Evolutionary conservation across 2,797 vertebrate genomes (phyloP).

Genomic region (Gouania willdenowi): DNA sequence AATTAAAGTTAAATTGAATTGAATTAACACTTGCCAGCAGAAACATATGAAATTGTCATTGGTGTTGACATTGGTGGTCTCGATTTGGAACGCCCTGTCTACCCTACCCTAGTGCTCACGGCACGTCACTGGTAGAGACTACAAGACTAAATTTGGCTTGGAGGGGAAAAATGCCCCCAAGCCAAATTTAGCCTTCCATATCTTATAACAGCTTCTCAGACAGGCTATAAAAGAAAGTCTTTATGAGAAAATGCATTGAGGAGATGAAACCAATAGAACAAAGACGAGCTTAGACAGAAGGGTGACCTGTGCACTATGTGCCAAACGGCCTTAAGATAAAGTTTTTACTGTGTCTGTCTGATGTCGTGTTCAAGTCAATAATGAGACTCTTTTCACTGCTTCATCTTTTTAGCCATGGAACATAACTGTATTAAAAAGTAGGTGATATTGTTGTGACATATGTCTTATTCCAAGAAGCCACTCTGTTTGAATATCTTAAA

Average conservation of each 20-base stretch:
- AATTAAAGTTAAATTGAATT: no score
- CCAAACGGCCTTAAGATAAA: constrained; percentile 59
- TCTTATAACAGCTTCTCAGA: constrained; percentile 22
- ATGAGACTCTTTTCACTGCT: constrained; percentile 16
- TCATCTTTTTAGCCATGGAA: constrained; percentile 25
- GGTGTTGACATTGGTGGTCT: no score
- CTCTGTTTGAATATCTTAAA: constrained; percentile 29
- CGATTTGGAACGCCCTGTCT: no score
- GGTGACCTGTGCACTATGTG: constrained; percentile 33
- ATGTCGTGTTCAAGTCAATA: constrained; percentile 28
- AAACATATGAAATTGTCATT: no score
- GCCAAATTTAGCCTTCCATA: no score
- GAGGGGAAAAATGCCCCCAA: neutral
- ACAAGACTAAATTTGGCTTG: constrained; percentile 28
- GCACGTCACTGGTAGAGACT: no score
- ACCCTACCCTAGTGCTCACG: no score
- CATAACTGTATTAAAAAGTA: constrained; percentile 21
- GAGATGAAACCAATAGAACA: constrained; percentile 35
- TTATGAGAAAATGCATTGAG: constrained; percentile 23
- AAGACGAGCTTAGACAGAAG: constrained; percentile 24
- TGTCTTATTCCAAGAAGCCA: constrained; percentile 22
- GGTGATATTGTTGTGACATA: constrained; percentile 9
- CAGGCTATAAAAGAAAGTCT: constrained; percentile 27
- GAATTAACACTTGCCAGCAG: no score
- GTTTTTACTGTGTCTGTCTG: constrained; percentile 46